Evolutionary conservation across 2,113 vertebrate species (phyloP).

Genomic region (Gorsachius goisagi): DNA sequence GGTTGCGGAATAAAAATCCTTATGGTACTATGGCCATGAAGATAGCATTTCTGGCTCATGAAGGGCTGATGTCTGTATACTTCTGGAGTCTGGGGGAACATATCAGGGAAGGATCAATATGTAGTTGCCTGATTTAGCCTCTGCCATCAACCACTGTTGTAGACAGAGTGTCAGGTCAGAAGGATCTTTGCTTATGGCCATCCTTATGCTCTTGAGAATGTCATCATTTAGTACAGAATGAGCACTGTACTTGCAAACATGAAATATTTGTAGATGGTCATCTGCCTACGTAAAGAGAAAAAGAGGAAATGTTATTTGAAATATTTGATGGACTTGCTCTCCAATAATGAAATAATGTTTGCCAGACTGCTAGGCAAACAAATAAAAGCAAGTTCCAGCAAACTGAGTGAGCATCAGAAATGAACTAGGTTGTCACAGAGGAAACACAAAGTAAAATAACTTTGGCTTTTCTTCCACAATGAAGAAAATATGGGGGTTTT

Average conservation of each 20-base stretch:
- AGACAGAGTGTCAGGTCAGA: not conserved
- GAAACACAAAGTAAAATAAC: not conserved
- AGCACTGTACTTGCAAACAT: not conserved
- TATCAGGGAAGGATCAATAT: not conserved
- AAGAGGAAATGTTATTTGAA: not conserved
- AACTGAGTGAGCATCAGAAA: not conserved
- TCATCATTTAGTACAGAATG: not conserved
- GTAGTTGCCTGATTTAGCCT: not conserved
- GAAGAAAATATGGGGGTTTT: not conserved
- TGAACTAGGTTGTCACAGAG: not conserved
- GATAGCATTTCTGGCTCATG: not conserved
- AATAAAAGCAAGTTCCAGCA: not conserved
- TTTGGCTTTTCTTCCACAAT: not conserved
- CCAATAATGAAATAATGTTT: not conserved
- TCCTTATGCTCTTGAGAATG: not conserved
- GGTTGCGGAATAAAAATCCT: not conserved
- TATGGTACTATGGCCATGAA: not conserved
- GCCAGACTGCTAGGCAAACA: not conserved
- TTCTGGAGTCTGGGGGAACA: not conserved
- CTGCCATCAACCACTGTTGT: rapidly evolving
- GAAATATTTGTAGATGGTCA: not conserved
- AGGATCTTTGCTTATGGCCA: not conserved
- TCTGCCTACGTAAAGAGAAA: not conserved
- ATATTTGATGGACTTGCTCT: not conserved
- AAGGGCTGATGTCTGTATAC: rapidly evolving